Evolutionary conservation across 2,113 vertebrate genomes (phyloP), one percentile per base, ranked within the genome.

Genomic region (Lepisosteus osseus): DNA sequence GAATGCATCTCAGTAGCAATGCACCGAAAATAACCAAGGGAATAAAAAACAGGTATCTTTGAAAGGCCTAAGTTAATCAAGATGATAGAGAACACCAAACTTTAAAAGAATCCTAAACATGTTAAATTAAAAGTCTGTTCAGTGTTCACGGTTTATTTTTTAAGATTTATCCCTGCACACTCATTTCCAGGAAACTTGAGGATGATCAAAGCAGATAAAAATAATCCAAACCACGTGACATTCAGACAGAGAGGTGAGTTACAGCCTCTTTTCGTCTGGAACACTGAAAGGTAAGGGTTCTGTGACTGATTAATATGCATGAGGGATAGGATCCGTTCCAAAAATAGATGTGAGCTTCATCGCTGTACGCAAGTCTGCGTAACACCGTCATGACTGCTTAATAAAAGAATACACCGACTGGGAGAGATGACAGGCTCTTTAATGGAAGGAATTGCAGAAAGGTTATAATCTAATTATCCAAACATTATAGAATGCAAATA

Each of bases 261-360:
- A 15, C 13, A 59, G n/a, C 14, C 57, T 59, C 57, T 59, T 59
- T 13, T 59, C 14, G 14, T 59, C 14, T 13, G 9, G n/a, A 5
- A 59, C 41, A 51, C 54, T 56, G 9, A 42, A 11, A 13, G 8
- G 6, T 45, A 54, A 6, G 29, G 5, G 43, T 59, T 7, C 67
- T 42, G 54, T 56, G 4, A 42, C 54, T 43, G 14, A 57, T 69
- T 69, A 68, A 68, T 68, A 69, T 69, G 29, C 67, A 59, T 57
- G 40, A 57, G 67, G 55, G 67, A 56, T 57, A 55, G 55, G 3
- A 69, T 57, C 55, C n/a, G 54, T 54, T 57, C 67, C 29, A 59
- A 69, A 69, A 43, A 69, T 59, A 69, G 67, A 59, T n/a, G 14
- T 4, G 57, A 59, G 57, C 57, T n/a, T 59, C 14, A 59, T 59